Conservation (phyloP, 2,888 invertebrate genomes). For the Luperina nickerlii region DNA sequence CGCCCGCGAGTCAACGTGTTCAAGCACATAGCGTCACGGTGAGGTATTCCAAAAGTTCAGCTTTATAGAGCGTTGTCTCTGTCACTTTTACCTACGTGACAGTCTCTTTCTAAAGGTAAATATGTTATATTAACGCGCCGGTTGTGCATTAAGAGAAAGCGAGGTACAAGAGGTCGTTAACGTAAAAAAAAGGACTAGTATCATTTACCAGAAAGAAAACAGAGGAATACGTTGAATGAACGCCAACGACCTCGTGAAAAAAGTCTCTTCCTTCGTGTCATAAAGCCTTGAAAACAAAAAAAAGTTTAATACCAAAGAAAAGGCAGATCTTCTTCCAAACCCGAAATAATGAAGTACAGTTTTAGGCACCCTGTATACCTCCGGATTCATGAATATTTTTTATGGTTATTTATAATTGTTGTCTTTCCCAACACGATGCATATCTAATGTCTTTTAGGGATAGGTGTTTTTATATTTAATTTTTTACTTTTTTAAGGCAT, state of each 20-base stretch:
- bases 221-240: neutral
- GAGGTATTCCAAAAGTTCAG: neutral
- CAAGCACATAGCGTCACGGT: neutral
- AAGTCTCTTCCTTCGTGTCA: too few relatives aligned
- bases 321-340: neutral
- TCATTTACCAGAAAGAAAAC: neutral
- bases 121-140: neutral
- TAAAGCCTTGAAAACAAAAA: neutral
- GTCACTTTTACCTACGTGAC: neutral
- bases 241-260: neutral
- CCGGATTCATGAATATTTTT: constrained; percentile 61
- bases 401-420: constrained; percentile 79
- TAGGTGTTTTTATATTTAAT: constrained; percentile 65
- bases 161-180: fast-evolving
- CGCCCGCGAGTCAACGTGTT: too few relatives aligned
- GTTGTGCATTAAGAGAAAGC: neutral
- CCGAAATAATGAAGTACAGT: constrained; percentile 10
- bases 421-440: constrained; percentile 71
- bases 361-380: constrained; percentile 32
- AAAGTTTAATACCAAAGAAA: constrained; percentile 43
- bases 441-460: constrained; percentile 68
- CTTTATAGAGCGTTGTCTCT: neutral
- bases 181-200: neutral
- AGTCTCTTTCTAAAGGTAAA: neutral
- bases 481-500: constrained; percentile 49